A percentile compares a stretch with the other conserved stretches of the same genome.
phyloP scores from a whole-genome alignment of 2,113 vertebrate genomes.

The Eubucco bourcierii region DNA sequence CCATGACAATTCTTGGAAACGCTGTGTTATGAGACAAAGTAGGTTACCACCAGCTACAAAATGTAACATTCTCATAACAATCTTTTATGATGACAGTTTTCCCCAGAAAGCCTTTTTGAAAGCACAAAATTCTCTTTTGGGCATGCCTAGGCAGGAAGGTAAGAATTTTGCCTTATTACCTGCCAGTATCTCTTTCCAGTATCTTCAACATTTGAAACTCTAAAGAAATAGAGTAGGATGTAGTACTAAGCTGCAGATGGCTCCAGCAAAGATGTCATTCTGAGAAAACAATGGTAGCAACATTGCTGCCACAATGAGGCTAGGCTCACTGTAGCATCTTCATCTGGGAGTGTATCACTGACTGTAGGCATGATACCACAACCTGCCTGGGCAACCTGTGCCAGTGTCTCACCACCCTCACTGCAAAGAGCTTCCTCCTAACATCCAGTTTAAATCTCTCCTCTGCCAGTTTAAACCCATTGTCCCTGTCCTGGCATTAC shows the following conservation, averaged over 20 bases:
- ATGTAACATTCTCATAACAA: neutral
- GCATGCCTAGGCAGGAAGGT: neutral
- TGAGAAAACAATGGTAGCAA: neutral
- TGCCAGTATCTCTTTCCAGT: neutral
- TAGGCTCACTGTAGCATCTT: neutral
- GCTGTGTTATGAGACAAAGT: neutral
- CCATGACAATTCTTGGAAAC: neutral
- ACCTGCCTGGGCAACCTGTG: too few relatives aligned
- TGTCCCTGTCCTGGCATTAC: too few relatives aligned
- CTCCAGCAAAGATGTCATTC: neutral
- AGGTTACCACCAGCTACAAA: neutral
- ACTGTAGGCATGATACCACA: too few relatives aligned
- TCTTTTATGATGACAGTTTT: neutral
- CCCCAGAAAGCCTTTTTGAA: neutral
- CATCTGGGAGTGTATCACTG: fast-evolving
- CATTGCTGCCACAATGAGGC: fast-evolving
- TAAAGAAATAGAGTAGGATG: neutral
- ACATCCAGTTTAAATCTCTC: too few relatives aligned
- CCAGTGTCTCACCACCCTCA: too few relatives aligned
- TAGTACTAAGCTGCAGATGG: neutral
- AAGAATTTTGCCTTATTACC: neutral
- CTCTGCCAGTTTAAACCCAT: too few relatives aligned
- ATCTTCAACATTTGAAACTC: neutral
- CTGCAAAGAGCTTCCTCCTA: too few relatives aligned
- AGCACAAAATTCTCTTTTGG: neutral